Evolutionary conservation across 2,888 invertebrate genomes (phyloP).

Genomic region (Drosophila pseudotalamancana): DNA sequence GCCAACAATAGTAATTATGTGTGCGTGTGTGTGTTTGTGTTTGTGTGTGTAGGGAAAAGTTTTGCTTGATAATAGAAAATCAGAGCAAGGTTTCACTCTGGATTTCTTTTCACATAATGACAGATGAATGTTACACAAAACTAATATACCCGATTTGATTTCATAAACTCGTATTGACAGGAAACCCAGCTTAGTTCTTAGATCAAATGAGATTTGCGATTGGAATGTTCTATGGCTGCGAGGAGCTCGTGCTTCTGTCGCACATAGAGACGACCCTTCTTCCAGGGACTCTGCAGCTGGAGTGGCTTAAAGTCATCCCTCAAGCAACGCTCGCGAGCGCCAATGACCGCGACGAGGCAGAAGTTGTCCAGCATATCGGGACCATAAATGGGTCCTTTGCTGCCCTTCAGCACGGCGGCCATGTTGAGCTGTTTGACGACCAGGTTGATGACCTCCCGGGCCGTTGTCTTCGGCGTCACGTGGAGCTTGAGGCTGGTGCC

Average conservation of each 20-base stretch:
- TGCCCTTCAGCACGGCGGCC: constrained; percentile 94
- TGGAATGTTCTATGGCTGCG: constrained; percentile 94
- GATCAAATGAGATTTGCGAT: constrained; percentile 88
- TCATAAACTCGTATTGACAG: too few relatives aligned
- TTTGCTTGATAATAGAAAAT: background rate
- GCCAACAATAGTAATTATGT: constrained; percentile 24
- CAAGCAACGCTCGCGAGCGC: constrained; percentile 96
- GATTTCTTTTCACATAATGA: too few relatives aligned
- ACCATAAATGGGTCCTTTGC: constrained; percentile 93
- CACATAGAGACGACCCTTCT: constrained; percentile 96
- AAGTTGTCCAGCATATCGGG: constrained; percentile 94
- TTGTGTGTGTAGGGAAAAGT: background rate
- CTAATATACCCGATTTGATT: too few relatives aligned
- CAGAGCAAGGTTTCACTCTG: background rate
- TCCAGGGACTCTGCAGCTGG: constrained; percentile 97
- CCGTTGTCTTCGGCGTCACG: constrained; percentile 96
- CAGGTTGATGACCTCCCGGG: constrained; percentile 96
- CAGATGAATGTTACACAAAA: too few relatives aligned
- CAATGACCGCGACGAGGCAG: constrained; percentile 97
- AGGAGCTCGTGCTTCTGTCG: constrained; percentile 95
- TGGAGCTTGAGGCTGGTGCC: constrained; percentile 97
- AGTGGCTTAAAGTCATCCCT: constrained; percentile 97
- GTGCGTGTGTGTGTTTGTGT: constrained; percentile 3
- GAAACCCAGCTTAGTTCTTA: too few relatives aligned
- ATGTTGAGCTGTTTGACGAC: constrained; percentile 98